Evolutionary conservation across 2,113 vertebrate species (phyloP).

Genomic region (Sardina pilchardus): DNA sequence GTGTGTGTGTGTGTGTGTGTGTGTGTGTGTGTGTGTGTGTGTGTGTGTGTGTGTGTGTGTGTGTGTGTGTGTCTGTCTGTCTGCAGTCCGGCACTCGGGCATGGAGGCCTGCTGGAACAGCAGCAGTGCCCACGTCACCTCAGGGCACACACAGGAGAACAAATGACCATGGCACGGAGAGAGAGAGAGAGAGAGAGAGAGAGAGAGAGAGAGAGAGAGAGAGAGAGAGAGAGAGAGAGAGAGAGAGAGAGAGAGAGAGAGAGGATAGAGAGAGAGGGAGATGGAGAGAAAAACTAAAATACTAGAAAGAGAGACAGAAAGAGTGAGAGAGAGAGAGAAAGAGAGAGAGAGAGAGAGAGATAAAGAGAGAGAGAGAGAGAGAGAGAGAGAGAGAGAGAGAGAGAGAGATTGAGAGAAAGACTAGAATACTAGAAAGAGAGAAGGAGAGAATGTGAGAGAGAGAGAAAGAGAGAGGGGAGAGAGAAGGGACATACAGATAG

Average conservation of each 20-base stretch:
- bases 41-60: no score
- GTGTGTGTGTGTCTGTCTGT: no score
- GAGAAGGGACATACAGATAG: neutral
- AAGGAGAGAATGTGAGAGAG: neutral
- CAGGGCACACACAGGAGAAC: no score
- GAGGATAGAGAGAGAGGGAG: neutral
- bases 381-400: neutral
- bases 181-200: constrained; percentile 43
- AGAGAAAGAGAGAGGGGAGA: neutral
- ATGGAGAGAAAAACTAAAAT: neutral
- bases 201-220: constrained; percentile 17
- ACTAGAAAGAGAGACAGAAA: neutral
- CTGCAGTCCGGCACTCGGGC: no score
- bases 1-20: neutral
- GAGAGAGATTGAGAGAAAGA: neutral
- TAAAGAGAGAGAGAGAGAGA: neutral
- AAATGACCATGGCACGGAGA: constrained; percentile 40
- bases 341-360: constrained; percentile 1
- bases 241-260: neutral
- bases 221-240: neutral
- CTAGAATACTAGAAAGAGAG: neutral
- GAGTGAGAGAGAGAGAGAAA: neutral
- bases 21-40: neutral
- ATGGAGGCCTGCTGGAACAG: no score
- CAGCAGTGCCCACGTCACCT: no score